Conservation (phyloP, 2,113 vertebrate genomes). For the Lamprotornis superbus region DNA sequence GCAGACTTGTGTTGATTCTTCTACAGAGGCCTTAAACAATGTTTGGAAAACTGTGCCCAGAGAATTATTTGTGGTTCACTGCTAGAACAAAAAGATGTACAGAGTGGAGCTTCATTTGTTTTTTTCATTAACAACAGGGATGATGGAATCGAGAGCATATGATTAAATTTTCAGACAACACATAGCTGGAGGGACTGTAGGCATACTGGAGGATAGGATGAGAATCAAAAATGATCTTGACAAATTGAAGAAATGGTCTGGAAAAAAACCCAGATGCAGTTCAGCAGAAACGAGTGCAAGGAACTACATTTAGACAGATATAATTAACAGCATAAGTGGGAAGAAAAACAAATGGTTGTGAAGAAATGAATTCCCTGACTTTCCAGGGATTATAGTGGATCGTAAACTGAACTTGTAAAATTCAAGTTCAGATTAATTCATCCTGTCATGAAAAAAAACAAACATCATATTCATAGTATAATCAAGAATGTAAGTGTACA, state of each 20-base stretch:
- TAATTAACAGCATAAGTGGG: background rate
- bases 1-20: background rate
- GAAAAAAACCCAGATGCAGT: background rate
- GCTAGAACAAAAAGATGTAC: background rate
- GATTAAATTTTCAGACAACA: slow-evolving; percentile 49
- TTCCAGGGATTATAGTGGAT: background rate
- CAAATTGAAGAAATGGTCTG: slow-evolving; percentile 33
- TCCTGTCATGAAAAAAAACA: background rate
- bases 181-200: slow-evolving; percentile 16
- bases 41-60: background rate
- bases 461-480: background rate
- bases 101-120: background rate
- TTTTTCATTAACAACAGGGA: slow-evolving; percentile 24
- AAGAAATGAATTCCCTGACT: background rate
- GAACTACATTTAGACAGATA: slow-evolving; percentile 1
- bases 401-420: background rate
- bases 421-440: background rate
- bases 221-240: slow-evolving; percentile 41
- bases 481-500: background rate
- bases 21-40: background rate
- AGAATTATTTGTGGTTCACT: slow-evolving; percentile 14
- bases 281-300: background rate
- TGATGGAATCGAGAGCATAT: slow-evolving; percentile 43
- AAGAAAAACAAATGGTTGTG: background rate
- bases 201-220: background rate